Evolutionary conservation across 1,140 invertebrate species (phyloP), one percentile per base, ranked within the genome.

Genomic region (Zaprionus davidi): DNA sequence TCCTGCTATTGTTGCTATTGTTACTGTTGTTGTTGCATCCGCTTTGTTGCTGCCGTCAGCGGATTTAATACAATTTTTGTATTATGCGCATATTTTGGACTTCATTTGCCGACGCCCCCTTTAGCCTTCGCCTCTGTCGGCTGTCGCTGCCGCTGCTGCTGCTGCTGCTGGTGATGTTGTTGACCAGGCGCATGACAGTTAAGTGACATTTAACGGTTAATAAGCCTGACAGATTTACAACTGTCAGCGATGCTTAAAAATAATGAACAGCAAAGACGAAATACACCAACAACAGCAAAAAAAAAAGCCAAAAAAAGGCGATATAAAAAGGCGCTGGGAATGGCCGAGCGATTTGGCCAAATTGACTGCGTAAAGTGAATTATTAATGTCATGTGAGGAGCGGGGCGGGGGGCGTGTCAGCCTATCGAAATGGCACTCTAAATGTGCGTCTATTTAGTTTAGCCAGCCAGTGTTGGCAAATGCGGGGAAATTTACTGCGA

Each of bases 191-290:
- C 73, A 81, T 90, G 85, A 85, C 85, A 90, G 82, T 85, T 90
- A 90, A 90, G 86, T 90, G 85, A 90, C 85, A 85, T 90, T 90
- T 90, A 90, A 90, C 82, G 85, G 85, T 90, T 90, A 90, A 90
- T 90, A 90, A 90, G 85, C 82, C 86, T 90, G 85, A 90, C 85
- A 90, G 86, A 90, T 90, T 90, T 90, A 90, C 86, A 90, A 85
- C 85, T 90, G 85, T 90, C 85, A 88, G 76, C 86, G 56, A 60
- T 72, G 79, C 82, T 88, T 85, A 90, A 88, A 90, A 88, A 88
- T 88, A 88, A 90, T 85, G 86, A 85, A 88, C 85, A 84, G 66
- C 78, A 81, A 81, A 65, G 46, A 71, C 71, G 41, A 65, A 63
- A 46, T 9, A 69, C 41, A 62, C 36, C 44, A 64, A 70, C 24